A percentile compares a stretch with the other conserved stretches of the same genome.
phyloP scores from a whole-genome alignment of 2,797 vertebrate genomes.

The Falco peregrinus region DNA sequence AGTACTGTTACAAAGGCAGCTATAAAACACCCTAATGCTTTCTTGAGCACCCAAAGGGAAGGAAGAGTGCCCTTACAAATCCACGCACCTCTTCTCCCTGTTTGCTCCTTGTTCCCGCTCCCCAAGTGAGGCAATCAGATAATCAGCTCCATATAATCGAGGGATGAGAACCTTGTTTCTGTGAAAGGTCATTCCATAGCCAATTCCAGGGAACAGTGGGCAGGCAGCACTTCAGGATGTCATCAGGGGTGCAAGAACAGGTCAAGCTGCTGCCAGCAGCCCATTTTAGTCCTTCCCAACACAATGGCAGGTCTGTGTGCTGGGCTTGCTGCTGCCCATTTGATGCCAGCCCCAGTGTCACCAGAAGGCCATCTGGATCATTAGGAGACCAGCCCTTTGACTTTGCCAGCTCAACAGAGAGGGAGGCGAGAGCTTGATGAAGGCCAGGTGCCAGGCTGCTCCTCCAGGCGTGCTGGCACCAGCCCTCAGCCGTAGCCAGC shows the following conservation, averaged over 20 bases:
- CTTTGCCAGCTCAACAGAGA: not conserved
- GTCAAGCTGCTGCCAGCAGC: not conserved
- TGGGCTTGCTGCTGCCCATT: not conserved
- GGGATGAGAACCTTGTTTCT: not conserved
- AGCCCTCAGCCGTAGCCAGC: not conserved
- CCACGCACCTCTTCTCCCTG: not conserved
- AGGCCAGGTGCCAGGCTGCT: not conserved
- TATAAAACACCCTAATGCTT: not conserved
- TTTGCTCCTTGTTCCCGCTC: not conserved
- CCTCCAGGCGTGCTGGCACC: not conserved
- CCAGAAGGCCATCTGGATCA: conserved; percentile 3
- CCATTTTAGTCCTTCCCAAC: not conserved
- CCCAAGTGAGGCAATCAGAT: not conserved
- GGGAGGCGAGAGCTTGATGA: not conserved
- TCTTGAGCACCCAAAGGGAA: not conserved
- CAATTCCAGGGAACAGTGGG: not conserved
- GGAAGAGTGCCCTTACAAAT: not conserved
- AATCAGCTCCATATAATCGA: not conserved
- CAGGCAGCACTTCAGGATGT: not conserved
- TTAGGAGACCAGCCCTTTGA: conserved; percentile 41
- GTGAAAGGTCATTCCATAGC: conserved; percentile 10
- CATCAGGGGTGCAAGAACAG: not conserved
- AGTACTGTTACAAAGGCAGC: not conserved
- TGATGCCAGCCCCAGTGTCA: conserved; percentile 23
- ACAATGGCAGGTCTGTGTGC: conserved; percentile 25